Conservation (phyloP, 2,113 vertebrate species). For the Silurus glanis region DNA sequence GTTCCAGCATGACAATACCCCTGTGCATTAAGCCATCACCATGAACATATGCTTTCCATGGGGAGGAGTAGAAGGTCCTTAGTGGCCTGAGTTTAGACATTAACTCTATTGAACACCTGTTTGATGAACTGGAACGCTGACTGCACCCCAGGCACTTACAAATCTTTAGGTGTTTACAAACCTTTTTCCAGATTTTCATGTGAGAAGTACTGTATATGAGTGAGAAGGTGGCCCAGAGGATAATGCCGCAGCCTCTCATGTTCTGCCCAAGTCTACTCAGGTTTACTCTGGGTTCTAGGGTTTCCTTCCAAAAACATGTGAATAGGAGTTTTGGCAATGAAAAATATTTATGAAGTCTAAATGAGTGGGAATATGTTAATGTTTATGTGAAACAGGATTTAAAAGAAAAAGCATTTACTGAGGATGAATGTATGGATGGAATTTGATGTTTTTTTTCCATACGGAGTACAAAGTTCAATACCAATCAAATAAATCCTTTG, state of each 20-base stretch:
- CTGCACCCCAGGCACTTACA: too few species aligned
- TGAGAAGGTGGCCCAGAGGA: neutral
- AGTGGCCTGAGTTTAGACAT: too few species aligned
- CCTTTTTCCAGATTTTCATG: neutral
- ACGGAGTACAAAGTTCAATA: constrained; percentile 2
- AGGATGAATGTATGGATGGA: neutral
- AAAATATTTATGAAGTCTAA: neutral
- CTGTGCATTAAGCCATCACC: too few species aligned
- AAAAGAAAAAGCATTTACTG: neutral
- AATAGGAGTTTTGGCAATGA: neutral
- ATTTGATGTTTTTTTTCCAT: neutral
- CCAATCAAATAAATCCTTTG: constrained; percentile 8
- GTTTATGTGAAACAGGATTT: neutral
- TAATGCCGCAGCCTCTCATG: neutral
- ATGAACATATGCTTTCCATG: too few species aligned
- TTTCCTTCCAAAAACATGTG: neutral
- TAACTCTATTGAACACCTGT: too few species aligned
- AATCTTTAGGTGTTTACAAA: too few species aligned
- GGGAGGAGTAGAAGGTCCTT: too few species aligned
- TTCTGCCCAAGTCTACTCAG: neutral
- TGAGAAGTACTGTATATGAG: neutral
- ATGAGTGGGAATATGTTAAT: neutral
- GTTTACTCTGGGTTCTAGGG: neutral
- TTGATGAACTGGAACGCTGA: too few species aligned
- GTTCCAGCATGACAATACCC: too few species aligned